These are phyloP conservation scores for Sericinus montela DNA, from an alignment of 2,888 invertebrate genomes.

Conservation along the genomic window DNA sequence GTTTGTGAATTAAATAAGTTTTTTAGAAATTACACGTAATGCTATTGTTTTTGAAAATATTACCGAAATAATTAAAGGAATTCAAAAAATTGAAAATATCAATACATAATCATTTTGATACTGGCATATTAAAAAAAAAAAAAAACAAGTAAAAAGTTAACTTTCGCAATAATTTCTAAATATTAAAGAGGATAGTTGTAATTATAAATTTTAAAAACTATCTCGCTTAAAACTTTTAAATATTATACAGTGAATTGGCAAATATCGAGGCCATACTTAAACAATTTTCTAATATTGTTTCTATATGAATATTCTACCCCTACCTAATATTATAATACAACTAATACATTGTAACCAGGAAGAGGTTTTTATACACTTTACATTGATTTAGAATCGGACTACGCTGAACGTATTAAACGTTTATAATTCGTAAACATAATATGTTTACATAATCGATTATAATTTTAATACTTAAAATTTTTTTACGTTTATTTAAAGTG, in stretches of 20 bases:
- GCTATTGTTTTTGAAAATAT: background rate
- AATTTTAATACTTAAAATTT: background rate
- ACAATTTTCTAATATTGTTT: conserved; percentile 1
- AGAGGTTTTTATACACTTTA: conserved; percentile 62
- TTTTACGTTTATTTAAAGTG: background rate
- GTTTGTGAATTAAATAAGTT: no score
- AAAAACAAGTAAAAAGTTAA: background rate
- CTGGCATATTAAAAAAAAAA: conserved; percentile 13
- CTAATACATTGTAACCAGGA: conserved; percentile 21
- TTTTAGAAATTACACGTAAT: no score
- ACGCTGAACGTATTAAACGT: conserved; percentile 39
- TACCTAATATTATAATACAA: conserved; percentile 21
- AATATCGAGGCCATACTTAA: background rate
- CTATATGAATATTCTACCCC: conserved; percentile 3
- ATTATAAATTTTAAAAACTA: background rate
- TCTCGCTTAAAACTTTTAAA: background rate
- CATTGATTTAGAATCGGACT: conserved; percentile 73
- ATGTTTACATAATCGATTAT: conserved; percentile 4
- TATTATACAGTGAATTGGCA: conserved; percentile 1
- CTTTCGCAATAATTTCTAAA: background rate
- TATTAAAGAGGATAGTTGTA: background rate
- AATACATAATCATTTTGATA: background rate
- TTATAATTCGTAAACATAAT: background rate
- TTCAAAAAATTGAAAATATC: conserved; percentile 3
- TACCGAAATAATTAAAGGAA: background rate